Conservation (phyloP, 2,113 vertebrate genomes). For the Halcyon malimbica region DNA sequence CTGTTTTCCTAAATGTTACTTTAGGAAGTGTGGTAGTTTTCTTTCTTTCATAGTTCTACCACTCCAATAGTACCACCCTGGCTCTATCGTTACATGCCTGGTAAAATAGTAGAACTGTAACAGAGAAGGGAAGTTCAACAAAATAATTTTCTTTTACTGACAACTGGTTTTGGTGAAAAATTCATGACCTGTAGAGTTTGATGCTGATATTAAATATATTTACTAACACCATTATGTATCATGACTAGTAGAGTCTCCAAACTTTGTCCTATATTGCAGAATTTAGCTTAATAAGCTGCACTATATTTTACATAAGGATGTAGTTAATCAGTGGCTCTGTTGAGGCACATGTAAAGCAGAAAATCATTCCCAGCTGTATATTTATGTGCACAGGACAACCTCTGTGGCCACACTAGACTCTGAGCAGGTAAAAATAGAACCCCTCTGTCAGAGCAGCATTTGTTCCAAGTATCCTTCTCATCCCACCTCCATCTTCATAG, state of each 20-base stretch:
- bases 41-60: not conserved
- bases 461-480: not conserved
- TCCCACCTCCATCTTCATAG: not conserved
- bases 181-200: not conserved
- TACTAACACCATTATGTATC: not conserved
- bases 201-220: not conserved
- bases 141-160: not conserved
- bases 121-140: not conserved
- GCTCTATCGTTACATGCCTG: not conserved
- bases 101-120: not conserved
- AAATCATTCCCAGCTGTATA: not conserved
- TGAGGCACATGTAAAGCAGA: not conserved
- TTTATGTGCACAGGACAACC: not conserved
- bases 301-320: not conserved
- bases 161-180: not conserved
- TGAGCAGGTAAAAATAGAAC: not conserved
- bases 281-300: not conserved
- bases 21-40: not conserved
- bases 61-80: not conserved
- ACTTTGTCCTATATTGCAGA: not conserved
- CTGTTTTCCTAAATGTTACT: not conserved
- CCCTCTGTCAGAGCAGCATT: not conserved
- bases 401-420: not conserved
- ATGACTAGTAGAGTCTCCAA: not conserved
- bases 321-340: not conserved